Base-by-base conservation (phyloP, 1,140 invertebrate species). In the Centruroides vittatus region DNA sequence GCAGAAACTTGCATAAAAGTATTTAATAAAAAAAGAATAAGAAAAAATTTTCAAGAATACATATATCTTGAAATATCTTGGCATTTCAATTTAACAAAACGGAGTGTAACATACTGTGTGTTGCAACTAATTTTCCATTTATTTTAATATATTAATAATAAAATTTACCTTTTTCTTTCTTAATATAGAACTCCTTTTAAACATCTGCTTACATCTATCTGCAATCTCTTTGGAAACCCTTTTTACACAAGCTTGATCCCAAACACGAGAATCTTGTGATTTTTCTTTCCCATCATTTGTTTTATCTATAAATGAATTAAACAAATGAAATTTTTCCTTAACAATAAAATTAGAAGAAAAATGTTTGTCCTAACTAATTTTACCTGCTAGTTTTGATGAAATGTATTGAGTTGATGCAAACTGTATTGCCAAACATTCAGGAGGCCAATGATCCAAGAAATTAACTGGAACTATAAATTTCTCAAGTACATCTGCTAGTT, bases 391-490 rank as follows among this genome's bases (percentile, higher is more conserved):
- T 53, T 58, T 60, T 67, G 67, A 69, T n/a, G 57, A 62, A 48
- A 70, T 68, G 59, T 69, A 70, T 57, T 70, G 69, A 10, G 66
- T 77, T 4, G 75, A 76, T n/a, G 76, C 74, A 69, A 78, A 76
- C 67, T 78, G 76, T 48, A 78, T 78, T 6, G 76, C 76, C 46
- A 78, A 67, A 62, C 74, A 77, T 34, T 70, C 66, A 23, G 76
- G 76, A 35, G 76, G 75, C 76, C 76, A 78, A 7, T 69, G 61
- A 35, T 70, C 65, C 35, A 76, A 65, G 59, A 78, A 76, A 66
- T 66, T 75, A 1, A 78, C 71, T 10, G 76, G 76, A 53, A 78
- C 64, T 23, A 78, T 77, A 48, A 70, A 70, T 65, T 78, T 78
- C 9, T 69, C 69, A 46, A 76, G 67, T 7, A 76, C 70, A 70